phyloP scores from a whole-genome alignment of 2,888 invertebrate genomes.

The Spisula subtruncata region DNA sequence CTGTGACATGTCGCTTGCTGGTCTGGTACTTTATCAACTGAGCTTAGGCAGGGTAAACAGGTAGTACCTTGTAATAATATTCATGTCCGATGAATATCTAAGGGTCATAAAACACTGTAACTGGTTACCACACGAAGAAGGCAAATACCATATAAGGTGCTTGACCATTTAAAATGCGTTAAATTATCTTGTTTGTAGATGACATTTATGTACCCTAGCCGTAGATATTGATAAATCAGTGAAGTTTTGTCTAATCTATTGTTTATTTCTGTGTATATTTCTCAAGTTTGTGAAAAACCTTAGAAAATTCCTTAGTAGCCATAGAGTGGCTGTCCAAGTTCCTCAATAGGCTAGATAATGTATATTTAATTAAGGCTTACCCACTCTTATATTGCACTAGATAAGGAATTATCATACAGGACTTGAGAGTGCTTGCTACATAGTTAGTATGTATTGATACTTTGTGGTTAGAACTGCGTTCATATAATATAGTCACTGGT shows the following conservation, averaged over 20 bases:
- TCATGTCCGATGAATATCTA: no score
- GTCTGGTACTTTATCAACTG: no score
- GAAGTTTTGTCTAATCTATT: background rate
- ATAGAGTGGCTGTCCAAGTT: constrained; percentile 8
- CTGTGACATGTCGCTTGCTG: no score
- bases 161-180: background rate
- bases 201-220: background rate
- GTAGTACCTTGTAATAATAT: no score
- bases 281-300: constrained; percentile 21
- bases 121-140: background rate
- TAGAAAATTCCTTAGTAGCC: constrained; percentile 21
- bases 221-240: background rate
- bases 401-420: background rate
- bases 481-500: no score
- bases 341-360: background rate
- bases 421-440: background rate
- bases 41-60: no score
- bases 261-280: constrained; percentile 17
- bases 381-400: background rate
- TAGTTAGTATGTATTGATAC: background rate
- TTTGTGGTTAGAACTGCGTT: no score
- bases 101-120: no score
- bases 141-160: constrained; percentile 7
- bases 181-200: background rate
- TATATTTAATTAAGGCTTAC: constrained; percentile 19